A percentile compares a stretch with the other conserved stretches of the same genome.
These are phyloP conservation scores for Simalia tracyae DNA, from an alignment of 2,797 vertebrate genomes.

Conservation along the genomic window DNA sequence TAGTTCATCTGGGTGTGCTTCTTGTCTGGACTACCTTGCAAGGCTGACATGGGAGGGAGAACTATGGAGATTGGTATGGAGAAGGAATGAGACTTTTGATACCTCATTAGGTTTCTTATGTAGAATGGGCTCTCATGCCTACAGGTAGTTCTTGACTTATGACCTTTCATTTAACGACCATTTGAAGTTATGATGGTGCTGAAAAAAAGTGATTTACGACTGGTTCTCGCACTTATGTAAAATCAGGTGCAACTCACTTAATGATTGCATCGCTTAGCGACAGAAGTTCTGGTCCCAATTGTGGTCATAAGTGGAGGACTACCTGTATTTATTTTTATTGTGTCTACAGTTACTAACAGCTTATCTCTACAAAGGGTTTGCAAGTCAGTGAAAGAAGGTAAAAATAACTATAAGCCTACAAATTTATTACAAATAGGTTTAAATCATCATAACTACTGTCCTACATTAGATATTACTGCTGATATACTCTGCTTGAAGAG, in stretches of 20 bases:
- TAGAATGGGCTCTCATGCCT: not conserved
- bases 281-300: too few relatives aligned
- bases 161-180: too few relatives aligned
- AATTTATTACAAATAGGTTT: not conserved
- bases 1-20: not conserved
- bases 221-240: too few relatives aligned
- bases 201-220: too few relatives aligned
- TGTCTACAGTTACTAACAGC: not conserved
- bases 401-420: not conserved
- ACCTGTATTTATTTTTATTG: not conserved
- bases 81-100: not conserved
- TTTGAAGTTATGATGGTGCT: too few relatives aligned
- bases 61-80: not conserved
- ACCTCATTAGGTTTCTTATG: not conserved
- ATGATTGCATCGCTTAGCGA: too few relatives aligned
- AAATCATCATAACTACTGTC: not conserved
- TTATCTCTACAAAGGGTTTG: not conserved
- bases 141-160: too few relatives aligned
- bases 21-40: not conserved
- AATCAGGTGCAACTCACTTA: too few relatives aligned
- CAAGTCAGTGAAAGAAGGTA: not conserved
- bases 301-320: too few relatives aligned
- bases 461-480: not conserved
- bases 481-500: not conserved
- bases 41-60: not conserved